phyloP scores from a whole-genome alignment of 2,797 vertebrate species.

The Poecile montanus region DNA sequence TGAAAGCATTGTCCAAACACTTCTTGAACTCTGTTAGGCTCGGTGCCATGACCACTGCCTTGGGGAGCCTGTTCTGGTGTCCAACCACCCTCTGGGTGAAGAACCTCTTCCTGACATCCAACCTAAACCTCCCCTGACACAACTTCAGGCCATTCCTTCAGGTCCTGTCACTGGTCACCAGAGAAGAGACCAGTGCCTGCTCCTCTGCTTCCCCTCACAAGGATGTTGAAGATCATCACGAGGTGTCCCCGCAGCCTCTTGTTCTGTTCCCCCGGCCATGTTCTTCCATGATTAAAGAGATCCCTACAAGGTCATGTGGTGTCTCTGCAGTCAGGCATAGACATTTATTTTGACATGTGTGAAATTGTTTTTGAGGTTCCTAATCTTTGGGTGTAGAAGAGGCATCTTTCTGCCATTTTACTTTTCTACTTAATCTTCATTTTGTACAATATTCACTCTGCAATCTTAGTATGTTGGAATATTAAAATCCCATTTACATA shows the following conservation, averaged over 20 bases:
- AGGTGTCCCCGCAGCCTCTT: background rate
- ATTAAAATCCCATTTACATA: background rate
- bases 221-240: background rate
- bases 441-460: background rate
- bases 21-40: background rate
- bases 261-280: background rate
- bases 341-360: background rate
- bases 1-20: background rate
- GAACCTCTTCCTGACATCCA: background rate
- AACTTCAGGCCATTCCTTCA: rapidly evolving
- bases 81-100: background rate
- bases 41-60: rapidly evolving
- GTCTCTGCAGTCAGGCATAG: background rate
- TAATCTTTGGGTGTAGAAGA: background rate
- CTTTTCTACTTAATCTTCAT: background rate
- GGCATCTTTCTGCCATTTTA: background rate
- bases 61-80: background rate
- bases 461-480: background rate
- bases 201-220: background rate
- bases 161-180: background rate
- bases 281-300: background rate
- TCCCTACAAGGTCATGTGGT: background rate
- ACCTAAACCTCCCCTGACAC: background rate
- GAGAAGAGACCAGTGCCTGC: background rate
- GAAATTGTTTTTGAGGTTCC: background rate